phyloP scores from a whole-genome alignment of 1,140 invertebrate species.

The Triops longicaudatus region DNA sequence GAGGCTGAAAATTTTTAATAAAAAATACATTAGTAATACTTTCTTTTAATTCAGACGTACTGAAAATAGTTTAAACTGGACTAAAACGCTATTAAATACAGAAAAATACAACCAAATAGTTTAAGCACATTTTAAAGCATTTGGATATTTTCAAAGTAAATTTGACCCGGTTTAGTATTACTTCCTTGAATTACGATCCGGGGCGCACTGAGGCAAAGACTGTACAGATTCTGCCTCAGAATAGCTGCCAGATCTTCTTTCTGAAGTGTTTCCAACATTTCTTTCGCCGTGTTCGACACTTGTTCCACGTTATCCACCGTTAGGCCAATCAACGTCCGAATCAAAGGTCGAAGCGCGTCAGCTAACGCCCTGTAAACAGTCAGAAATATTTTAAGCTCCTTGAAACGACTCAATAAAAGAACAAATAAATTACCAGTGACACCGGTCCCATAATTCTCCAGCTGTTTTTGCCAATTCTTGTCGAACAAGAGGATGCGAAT shows the following conservation, averaged over 20 bases:
- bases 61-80: too few species aligned
- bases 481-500: neutral
- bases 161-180: neutral
- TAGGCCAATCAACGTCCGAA: neutral
- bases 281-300: neutral
- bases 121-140: too few species aligned
- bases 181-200: neutral
- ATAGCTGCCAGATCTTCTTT: neutral
- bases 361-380: neutral
- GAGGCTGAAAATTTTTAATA: neutral
- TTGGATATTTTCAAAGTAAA: too few species aligned
- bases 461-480: conserved; percentile 1
- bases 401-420: neutral
- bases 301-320: neutral
- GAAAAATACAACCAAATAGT: too few species aligned
- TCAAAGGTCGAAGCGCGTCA: neutral
- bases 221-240: neutral
- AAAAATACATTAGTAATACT: too few species aligned
- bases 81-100: too few species aligned
- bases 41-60: too few species aligned
- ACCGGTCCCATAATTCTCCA: neutral
- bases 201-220: neutral
- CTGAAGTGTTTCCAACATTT: neutral
- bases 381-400: neutral
- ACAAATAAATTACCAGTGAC: neutral